phyloP scores from a whole-genome alignment of 2,113 vertebrate genomes.

The Erythrocercus mccallii region DNA sequence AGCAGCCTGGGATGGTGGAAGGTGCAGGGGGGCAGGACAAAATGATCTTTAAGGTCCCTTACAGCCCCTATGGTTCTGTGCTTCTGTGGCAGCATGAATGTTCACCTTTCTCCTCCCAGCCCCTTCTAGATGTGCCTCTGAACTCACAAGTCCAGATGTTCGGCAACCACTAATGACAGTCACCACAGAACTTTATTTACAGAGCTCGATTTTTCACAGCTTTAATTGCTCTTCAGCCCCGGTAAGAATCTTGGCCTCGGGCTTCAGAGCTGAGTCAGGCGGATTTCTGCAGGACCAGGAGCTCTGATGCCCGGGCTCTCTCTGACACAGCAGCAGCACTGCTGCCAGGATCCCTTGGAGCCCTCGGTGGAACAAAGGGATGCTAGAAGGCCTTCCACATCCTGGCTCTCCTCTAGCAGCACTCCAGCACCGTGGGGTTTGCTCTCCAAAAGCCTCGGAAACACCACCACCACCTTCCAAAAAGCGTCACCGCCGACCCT shows the following conservation, averaged over 20 bases:
- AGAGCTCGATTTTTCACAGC: background rate
- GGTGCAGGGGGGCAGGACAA: background rate
- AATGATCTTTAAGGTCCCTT: background rate
- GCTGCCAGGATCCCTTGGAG: background rate
- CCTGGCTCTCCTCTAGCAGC: background rate
- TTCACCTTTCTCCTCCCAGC: background rate
- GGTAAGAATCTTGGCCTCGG: background rate
- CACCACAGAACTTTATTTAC: background rate
- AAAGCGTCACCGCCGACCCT: fast-evolving
- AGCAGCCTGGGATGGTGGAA: background rate
- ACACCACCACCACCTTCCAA: background rate
- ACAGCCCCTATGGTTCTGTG: background rate
- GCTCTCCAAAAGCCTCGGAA: background rate
- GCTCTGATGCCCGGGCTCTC: background rate
- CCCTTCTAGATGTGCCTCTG: background rate
- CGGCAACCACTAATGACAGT: background rate
- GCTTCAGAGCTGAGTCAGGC: background rate
- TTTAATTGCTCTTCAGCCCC: background rate
- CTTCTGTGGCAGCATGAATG: background rate
- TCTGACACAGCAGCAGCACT: background rate
- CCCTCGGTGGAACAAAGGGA: background rate
- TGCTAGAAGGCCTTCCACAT: background rate
- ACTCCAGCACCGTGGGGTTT: fast-evolving
- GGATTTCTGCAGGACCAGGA: background rate
- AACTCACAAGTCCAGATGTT: background rate